Evolutionary conservation across 2,888 invertebrate species (phyloP).

Genomic region (Tiliacea citrago): DNA sequence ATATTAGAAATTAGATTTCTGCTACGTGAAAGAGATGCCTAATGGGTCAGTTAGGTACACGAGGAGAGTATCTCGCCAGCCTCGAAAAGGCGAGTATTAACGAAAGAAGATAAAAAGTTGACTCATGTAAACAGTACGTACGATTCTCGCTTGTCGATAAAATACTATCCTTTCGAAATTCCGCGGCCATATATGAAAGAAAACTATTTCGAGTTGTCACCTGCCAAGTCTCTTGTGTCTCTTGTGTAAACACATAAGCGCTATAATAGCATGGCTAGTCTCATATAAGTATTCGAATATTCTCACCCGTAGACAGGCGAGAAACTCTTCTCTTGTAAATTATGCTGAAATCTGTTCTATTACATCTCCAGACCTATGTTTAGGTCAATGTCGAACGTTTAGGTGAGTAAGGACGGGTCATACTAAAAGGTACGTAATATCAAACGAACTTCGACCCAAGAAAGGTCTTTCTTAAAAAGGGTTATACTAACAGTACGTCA

Average conservation of each 20-base stretch:
- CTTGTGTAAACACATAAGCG: neutral
- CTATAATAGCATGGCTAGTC: neutral
- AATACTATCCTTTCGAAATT: neutral
- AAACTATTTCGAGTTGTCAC: conserved; percentile 4
- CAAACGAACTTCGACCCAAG: conserved; percentile 45
- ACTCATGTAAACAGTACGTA: neutral
- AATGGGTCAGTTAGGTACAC: neutral
- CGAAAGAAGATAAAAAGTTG: neutral
- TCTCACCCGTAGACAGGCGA: neutral
- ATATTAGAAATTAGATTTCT: conserved; percentile 32
- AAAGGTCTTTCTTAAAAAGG: conserved; percentile 52
- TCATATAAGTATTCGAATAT: neutral
- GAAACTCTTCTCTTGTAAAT: conserved; percentile 21
- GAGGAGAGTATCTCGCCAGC: neutral
- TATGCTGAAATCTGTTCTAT: conserved; percentile 30
- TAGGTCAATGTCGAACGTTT: conserved; percentile 42
- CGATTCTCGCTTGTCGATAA: neutral
- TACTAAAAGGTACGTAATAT: conserved; percentile 43
- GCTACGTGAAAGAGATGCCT: conserved; percentile 24
- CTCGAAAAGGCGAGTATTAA: neutral
- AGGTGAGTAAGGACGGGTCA: conserved; percentile 53
- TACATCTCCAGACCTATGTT: conserved; percentile 39
- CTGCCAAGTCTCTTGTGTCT: neutral
- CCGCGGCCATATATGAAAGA: neutral
- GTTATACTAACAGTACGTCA: conserved; percentile 45